phyloP scores from a whole-genome alignment of 23 tunicate species.

The Botrylloides violaceus region DNA sequence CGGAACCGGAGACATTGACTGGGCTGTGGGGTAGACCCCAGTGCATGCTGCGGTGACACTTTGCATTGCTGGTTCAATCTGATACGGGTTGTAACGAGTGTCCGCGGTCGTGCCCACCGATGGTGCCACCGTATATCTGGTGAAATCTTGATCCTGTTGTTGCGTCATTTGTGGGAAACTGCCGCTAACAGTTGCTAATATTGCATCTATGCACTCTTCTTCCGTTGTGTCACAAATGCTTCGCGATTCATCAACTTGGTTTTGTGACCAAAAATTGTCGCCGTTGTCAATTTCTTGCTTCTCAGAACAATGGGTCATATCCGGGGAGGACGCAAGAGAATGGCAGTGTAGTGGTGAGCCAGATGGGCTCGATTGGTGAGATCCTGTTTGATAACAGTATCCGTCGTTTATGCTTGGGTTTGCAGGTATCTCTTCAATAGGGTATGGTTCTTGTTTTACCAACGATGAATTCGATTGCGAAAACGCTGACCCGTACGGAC shows the following conservation, averaged over 20 bases:
- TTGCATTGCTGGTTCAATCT: background rate
- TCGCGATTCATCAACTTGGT: conserved; percentile 7
- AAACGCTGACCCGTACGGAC: conserved; percentile 5
- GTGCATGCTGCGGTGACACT: conserved; percentile 5
- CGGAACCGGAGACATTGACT: conserved; percentile 3
- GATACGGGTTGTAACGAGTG: conserved; percentile 17
- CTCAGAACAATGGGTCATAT: conserved; percentile 10
- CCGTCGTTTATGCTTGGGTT: conserved; percentile 14
- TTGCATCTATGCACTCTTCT: conserved; percentile 38
- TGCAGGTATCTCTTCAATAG: background rate
- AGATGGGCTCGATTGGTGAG: conserved; percentile 19
- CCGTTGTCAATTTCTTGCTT: conserved; percentile 10
- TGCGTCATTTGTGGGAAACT: conserved; percentile 16
- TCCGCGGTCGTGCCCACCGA: conserved; percentile 5
- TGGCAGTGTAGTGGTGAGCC: conserved; percentile 13
- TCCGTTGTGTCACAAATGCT: conserved; percentile 23
- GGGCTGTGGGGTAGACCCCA: background rate
- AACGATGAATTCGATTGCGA: background rate
- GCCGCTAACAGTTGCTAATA: conserved; percentile 25
- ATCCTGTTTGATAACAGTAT: conserved; percentile 12
- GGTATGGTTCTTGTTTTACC: conserved; percentile 23
- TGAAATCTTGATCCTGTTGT: conserved; percentile 4
- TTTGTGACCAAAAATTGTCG: conserved; percentile 8
- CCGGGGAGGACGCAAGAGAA: conserved; percentile 18
- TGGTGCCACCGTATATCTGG: conserved; percentile 15